These are phyloP conservation scores for Linurgus olivaceus DNA, from an alignment of 2,797 vertebrate genomes.

Conservation along the genomic window DNA sequence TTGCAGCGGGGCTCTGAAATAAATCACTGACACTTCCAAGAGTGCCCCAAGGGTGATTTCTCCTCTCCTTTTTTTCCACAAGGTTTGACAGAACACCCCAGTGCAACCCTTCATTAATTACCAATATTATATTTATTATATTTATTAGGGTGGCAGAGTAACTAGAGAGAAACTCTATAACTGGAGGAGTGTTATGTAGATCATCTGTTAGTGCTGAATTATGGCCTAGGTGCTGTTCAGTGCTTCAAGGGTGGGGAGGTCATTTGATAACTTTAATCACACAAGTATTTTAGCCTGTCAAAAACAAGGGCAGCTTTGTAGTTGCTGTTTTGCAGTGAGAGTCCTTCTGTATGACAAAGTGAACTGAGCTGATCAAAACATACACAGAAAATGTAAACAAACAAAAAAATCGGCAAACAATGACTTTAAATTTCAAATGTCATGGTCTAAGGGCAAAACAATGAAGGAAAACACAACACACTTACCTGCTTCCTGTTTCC, in stretches of 20 bases:
- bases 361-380: neutral
- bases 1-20: neutral
- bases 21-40: neutral
- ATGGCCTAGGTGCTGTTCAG: neutral
- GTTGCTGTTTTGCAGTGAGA: neutral
- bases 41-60: too few species aligned
- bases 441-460: neutral
- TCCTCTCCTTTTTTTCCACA: neutral
- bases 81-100: neutral
- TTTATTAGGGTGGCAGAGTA: neutral
- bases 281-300: neutral
- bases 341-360: neutral
- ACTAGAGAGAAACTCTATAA: neutral
- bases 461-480: neutral
- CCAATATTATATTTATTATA: neutral
- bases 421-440: neutral
- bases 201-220: neutral
- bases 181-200: neutral
- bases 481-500: neutral
- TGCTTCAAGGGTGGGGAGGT: neutral
- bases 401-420: neutral
- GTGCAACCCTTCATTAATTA: neutral
- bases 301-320: neutral
- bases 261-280: neutral
- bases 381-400: neutral